Base-by-base conservation (phyloP, 2,888 invertebrate species). In the Hoplodrina blanda region DNA sequence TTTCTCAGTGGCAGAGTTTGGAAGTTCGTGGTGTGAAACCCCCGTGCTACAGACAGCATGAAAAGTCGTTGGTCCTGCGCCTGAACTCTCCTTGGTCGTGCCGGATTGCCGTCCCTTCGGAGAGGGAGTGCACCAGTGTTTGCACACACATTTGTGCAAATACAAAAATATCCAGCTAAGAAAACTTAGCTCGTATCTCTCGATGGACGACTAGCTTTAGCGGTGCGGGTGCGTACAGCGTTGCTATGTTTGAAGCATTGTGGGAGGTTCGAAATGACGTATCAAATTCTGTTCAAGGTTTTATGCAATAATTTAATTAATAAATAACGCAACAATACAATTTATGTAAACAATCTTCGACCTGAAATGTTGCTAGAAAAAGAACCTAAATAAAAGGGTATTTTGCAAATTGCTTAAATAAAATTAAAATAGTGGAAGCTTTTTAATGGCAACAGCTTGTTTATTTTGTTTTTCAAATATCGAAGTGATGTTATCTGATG, bases 281-380 rank as follows among this genome's bases (percentile, higher is more conserved):
- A 55, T 79, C 62, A 68, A 67, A 79, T 79, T 60, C 41, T 56
- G 44, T 67, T 55, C 54, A 76, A 73, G 73, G 75, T 46, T 61
- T 61, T 33, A 33, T n/a, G 49, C 33, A 73, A 78, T 73, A 65
- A 61, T 57, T 65, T 19, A 65, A 78, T 76, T 73, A 61, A 50
- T 66, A 53, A 65, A 66, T 57, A 78, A 61, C 49, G 60, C 15
- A 74, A 74, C 25, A 60, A 41, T 11, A 63, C 8, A n/a, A 20
- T 50, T 50, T 30, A 19, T 7, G 25, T 60, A 33, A 55, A 41
- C 17, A 49, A 33, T 61, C 33, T 72, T 41, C 13, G 7, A n/a
- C 15, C 11, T 46, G 37, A 46, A 6, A 41, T 37, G 52, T 41
- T 44, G 41, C 10, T 49, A 53, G n/a, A 37, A 59, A 49, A n/a